These are phyloP conservation scores for Megalops cyprinoides DNA, from an alignment of 2,797 vertebrate species.

Conservation along the genomic window DNA sequence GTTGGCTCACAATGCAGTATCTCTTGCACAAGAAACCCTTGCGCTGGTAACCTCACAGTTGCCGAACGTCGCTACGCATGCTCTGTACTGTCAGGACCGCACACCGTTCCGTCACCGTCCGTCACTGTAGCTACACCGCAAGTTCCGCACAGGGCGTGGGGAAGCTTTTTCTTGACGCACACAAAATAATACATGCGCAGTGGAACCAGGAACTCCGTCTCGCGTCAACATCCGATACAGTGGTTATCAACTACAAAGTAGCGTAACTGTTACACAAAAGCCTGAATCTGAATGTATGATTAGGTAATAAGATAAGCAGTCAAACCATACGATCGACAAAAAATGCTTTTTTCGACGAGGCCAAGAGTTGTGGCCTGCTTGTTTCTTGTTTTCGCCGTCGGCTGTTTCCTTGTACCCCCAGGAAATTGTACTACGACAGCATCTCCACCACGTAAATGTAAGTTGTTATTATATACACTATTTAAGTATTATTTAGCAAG, in stretches of 20 bases:
- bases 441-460: slow-evolving; percentile 46
- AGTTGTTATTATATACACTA: slow-evolving; percentile 35
- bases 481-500: slow-evolving; percentile 6
- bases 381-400: slow-evolving; percentile 26
- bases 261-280: no score
- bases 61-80: no score
- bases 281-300: no score
- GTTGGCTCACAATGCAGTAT: no score
- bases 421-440: slow-evolving; percentile 45
- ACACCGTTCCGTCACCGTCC: no score
- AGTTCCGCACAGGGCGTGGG: neutral
- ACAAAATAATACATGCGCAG: slow-evolving; percentile 1
- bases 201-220: slow-evolving; percentile 6
- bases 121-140: no score
- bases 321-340: neutral
- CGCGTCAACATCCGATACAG: neutral
- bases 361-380: neutral
- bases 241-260: neutral
- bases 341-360: slow-evolving; percentile 25
- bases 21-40: no score
- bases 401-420: slow-evolving; percentile 49
- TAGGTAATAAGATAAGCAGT: neutral
- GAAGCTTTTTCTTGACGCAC: slow-evolving; percentile 15
- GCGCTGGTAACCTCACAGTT: no score
- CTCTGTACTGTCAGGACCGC: no score